Evolutionary conservation across 2,888 invertebrate genomes (phyloP), one percentile per base, ranked within the genome.

Genomic region (Chironomus tentans): DNA sequence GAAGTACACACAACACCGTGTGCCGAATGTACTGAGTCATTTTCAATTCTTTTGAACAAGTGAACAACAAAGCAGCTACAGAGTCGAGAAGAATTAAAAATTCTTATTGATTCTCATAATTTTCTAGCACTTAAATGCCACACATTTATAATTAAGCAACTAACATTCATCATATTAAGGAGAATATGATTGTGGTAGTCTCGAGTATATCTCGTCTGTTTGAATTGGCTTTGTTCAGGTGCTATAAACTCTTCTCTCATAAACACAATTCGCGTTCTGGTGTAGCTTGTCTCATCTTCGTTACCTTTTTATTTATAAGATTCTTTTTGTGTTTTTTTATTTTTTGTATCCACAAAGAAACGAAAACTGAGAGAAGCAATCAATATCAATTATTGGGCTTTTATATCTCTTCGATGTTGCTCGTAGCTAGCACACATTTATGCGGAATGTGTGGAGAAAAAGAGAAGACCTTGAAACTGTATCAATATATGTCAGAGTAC

Each of bases 41-140:
- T 38, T 2, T 38, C 38, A 38, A 38, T 38, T 38, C 38, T 38
- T 38, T 38, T 7, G 38, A 38, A 38, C 38, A 38, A 38, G 10
- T 38, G 38, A 38, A 38, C 10, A 38, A 15, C 56, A 18, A 18
- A 15, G 56, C 18, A 56, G 56, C 56, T 6, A 7, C 10, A 7
- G 7, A 38, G 38, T 10, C 7, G 56, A 18, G 15, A 56, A 56
- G n/a, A 24, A 65, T 65, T 24, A 65, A 65, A 65, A 65, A 65
- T 24, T 65, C 65, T 65, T 65, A 65, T 65, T 65, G 65, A 65
- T 65, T 65, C 65, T 65, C 65, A 65, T 65, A 65, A 65, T 22
- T 22, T 65, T 62, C 65, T 65, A 21, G 21, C 21, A 22, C 65
- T 65, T 65, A 65, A 65, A 24, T 65, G 24, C 22, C 65, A 24